Evolutionary conservation across 2,797 vertebrate species (phyloP).

Genomic region (Cacajao melanocephalus): DNA sequence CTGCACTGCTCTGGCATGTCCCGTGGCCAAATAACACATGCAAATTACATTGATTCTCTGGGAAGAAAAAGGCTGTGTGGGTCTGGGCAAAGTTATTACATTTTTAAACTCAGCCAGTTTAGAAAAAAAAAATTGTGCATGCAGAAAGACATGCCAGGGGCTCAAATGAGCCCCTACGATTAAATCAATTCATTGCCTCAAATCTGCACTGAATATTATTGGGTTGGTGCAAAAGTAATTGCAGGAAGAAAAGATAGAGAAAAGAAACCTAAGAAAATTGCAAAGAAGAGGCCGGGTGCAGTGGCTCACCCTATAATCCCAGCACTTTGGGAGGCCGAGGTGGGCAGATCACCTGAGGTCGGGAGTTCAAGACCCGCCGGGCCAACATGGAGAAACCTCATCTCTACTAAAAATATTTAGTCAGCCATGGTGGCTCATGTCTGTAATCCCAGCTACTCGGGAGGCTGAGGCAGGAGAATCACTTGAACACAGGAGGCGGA

Average conservation of each 20-base stretch:
- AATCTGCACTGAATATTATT: background rate
- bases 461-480: too few relatives aligned
- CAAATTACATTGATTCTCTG: background rate
- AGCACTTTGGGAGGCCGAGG: too few relatives aligned
- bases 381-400: too few relatives aligned
- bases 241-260: background rate
- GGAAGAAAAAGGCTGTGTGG: background rate
- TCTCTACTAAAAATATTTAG: too few relatives aligned
- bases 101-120: background rate
- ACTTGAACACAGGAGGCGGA: too few relatives aligned
- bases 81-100: background rate
- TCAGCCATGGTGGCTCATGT: too few relatives aligned
- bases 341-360: too few relatives aligned
- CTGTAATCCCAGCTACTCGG: too few relatives aligned
- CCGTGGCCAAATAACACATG: background rate
- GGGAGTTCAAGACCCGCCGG: too few relatives aligned
- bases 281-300: background rate
- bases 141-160: background rate
- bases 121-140: background rate
- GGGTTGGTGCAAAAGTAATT: background rate
- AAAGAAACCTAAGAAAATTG: background rate
- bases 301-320: too few relatives aligned
- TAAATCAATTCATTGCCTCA: background rate
- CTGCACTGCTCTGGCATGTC: fast-evolving
- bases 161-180: background rate